Evolutionary conservation across 2,797 vertebrate species (phyloP).

Genomic region (Pangasius krempfi): DNA sequence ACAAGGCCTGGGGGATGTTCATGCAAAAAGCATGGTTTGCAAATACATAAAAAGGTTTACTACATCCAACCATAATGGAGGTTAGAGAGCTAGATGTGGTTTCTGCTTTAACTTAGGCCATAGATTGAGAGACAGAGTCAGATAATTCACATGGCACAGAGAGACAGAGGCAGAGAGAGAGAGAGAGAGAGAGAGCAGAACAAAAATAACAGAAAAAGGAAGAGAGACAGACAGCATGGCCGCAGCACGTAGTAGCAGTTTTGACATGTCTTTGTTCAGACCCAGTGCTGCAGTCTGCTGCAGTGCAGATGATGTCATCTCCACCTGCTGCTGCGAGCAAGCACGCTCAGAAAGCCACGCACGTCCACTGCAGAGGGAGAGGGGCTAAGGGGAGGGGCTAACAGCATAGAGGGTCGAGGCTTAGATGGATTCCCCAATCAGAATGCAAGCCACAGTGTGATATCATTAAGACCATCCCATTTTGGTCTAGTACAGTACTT

Average conservation of each 20-base stretch:
- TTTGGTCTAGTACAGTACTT: slow-evolving; percentile 35
- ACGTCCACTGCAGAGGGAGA: slow-evolving; percentile 81
- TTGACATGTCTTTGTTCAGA: slow-evolving; percentile 86
- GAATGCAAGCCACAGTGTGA: slow-evolving; percentile 69
- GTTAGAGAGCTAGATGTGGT: slow-evolving; percentile 59
- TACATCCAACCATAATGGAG: slow-evolving; percentile 44
- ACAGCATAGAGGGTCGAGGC: slow-evolving; percentile 67
- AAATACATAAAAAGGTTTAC: slow-evolving; percentile 22
- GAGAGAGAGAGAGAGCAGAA: not conserved
- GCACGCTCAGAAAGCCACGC: slow-evolving; percentile 79
- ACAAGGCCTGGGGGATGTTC: slow-evolving; percentile 10
- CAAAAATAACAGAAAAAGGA: slow-evolving; percentile 18
- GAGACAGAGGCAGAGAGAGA: slow-evolving; percentile 40
- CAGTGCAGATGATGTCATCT: slow-evolving; percentile 84
- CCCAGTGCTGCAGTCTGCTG: slow-evolving; percentile 87
- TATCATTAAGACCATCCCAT: slow-evolving; percentile 36
- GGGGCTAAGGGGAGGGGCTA: slow-evolving; percentile 61
- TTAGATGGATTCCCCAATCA: slow-evolving; percentile 67
- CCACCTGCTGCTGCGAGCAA: slow-evolving; percentile 78
- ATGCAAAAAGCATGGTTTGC: slow-evolving; percentile 14
- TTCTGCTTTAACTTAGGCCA: slow-evolving; percentile 22
- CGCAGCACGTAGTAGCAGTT: slow-evolving; percentile 69
- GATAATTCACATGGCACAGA: slow-evolving; percentile 36
- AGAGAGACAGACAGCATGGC: slow-evolving; percentile 49
- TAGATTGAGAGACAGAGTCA: slow-evolving; percentile 10